phyloP scores from a whole-genome alignment of 2,113 vertebrate genomes.

The Antennarius striatus region DNA sequence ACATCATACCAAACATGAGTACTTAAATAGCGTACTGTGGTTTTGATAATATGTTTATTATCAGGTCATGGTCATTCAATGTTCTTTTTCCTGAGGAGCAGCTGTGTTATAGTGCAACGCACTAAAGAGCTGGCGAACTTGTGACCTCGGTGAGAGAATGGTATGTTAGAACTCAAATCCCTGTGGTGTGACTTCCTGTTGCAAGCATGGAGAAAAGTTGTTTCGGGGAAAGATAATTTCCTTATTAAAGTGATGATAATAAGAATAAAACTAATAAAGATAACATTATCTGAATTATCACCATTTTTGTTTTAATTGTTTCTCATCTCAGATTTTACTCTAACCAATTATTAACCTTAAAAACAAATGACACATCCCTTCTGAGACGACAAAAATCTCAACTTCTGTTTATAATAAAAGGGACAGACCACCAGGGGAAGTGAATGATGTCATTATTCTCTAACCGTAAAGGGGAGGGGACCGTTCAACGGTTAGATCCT shows the following conservation, averaged over 20 bases:
- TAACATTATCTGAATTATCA: no score
- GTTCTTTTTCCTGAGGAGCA: constrained; percentile 13
- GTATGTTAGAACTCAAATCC: constrained; percentile 60
- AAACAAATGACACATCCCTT: no score
- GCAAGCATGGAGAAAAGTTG: constrained; percentile 41
- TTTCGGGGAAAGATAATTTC: constrained; percentile 39
- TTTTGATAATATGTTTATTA: neutral
- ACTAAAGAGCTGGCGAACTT: constrained; percentile 33
- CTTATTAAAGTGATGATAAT: constrained; percentile 9
- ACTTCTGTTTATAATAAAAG: neutral
- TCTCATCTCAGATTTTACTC: no score
- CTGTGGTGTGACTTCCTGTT: constrained; percentile 61
- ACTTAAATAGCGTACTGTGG: constrained; percentile 10
- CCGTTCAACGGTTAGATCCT: constrained; percentile 55
- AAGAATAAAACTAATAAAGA: neutral
- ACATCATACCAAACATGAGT: no score
- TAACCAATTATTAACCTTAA: no score
- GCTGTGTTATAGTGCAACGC: constrained; percentile 5
- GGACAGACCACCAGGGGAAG: neutral
- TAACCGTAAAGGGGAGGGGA: constrained; percentile 60
- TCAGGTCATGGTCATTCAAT: neutral
- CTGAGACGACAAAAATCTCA: neutral
- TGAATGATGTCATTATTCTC: constrained; percentile 73
- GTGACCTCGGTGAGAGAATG: constrained; percentile 35
- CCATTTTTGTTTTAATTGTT: no score